These are phyloP conservation scores for Astatoreochromis straeleni DNA, from an alignment of 2,113 vertebrate species.

Conservation along the genomic window DNA sequence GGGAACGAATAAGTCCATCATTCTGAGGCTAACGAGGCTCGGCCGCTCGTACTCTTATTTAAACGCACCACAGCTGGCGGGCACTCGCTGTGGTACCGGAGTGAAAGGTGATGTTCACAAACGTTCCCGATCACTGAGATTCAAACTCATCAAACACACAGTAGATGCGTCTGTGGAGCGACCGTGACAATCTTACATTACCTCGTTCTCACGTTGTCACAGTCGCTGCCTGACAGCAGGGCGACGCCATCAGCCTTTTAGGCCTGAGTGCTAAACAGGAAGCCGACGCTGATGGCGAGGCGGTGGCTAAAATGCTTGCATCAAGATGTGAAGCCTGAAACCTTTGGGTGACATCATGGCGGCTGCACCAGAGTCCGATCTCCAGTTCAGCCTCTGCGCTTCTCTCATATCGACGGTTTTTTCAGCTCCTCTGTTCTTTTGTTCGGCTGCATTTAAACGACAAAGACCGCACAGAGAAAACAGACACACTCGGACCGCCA, in stretches of 20 bases:
- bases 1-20: background rate
- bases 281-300: background rate
- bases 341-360: background rate
- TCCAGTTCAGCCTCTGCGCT: rapidly evolving
- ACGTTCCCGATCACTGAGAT: background rate
- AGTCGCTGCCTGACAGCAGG: background rate
- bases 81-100: background rate
- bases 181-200: rapidly evolving
- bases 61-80: rapidly evolving
- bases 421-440: background rate
- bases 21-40: background rate
- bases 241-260: background rate
- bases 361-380: background rate
- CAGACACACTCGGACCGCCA: rapidly evolving
- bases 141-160: background rate
- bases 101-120: background rate
- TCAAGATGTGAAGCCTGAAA: background rate
- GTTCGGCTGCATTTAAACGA: background rate
- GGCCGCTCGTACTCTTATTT: background rate
- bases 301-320: background rate
- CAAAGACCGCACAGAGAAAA: background rate
- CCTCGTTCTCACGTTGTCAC: background rate
- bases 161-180: background rate
- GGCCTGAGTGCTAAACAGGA: background rate
- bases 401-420: rapidly evolving